Base-by-base conservation (phyloP, 1,140 invertebrate species). In the Rhopalosiphum padi region DNA sequence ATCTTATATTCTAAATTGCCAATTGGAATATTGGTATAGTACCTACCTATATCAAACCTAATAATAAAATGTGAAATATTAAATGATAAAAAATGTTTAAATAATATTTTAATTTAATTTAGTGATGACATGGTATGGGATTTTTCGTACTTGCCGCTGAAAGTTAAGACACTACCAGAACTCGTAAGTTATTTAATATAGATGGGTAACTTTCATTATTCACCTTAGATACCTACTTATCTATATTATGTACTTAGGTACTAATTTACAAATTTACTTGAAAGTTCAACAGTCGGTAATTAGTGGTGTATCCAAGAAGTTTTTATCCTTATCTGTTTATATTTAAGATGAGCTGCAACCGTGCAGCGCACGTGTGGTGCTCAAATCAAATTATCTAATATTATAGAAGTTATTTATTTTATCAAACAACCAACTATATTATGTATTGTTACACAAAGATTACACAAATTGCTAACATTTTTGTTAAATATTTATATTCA, bases 91-190 rank as follows among this genome's bases (percentile, higher is more conserved):
- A 82, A 82, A 18, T 77, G 18, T 35, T 35, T 6, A 37, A 90
- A 60, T 41, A 35, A 90, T 60, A 41, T 77, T 77, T 11, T 0
- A 48, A 87, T 87, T 77, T 23, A 9, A 48, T 93, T 96, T 92
- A 93, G 87, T 96, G 96, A 93, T 96, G 96, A 95, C 96, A 97
- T 11, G 96, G 97, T 95, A 85, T 98, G 98, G 97, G 98, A 98
- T 94, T 98, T 98, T 94, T 97, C 98, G 93, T 97, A 98, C 95
- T 96, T 99, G 94, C 97, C 98, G 55, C 95, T 99, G 83, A 97
- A 97, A 95, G 97, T 98, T 0, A 98, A 98, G 95, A 97, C 97
- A 94, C 96, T 99, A 6, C 96, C 96, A 94, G 97, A 98, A 95
- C 95, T 98, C 96, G 97, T 98, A 96, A 96, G 96, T 95, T 25